These are phyloP conservation scores for Eupeodes corollae DNA, from an alignment of 1,140 invertebrate species.

Conservation along the genomic window DNA sequence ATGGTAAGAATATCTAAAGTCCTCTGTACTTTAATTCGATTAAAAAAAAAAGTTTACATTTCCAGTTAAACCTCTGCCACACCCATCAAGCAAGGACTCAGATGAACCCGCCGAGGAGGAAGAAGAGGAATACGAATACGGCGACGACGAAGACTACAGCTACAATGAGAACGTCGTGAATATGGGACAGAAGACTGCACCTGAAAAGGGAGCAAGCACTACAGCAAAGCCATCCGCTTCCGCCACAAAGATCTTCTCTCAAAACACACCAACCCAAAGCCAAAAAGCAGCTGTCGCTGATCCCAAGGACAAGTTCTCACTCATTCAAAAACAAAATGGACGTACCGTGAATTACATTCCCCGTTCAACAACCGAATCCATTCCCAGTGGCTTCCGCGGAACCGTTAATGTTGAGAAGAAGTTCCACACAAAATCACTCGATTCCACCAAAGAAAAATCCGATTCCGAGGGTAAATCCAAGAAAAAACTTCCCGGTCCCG, in stretches of 20 bases:
- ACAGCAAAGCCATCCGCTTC: not conserved
- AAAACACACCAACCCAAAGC: constrained; percentile 25
- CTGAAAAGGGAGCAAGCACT: constrained; percentile 3
- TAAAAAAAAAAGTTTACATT: too few relatives aligned
- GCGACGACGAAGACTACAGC: constrained; percentile 35
- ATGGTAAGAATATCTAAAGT: too few relatives aligned
- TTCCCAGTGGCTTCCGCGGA: constrained; percentile 33
- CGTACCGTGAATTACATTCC: constrained; percentile 18
- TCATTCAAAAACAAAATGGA: constrained; percentile 33
- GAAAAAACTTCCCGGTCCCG: constrained; percentile 26
- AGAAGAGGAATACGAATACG: constrained; percentile 42
- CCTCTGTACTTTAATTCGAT: not conserved
- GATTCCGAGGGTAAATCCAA: constrained; percentile 39
- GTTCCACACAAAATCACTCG: constrained; percentile 30
- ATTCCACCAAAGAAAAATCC: constrained; percentile 28
- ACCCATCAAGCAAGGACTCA: constrained; percentile 6
- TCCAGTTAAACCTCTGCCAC: too few relatives aligned
- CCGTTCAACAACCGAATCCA: constrained; percentile 21
- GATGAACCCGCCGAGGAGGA: constrained; percentile 37
- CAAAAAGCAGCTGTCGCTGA: constrained; percentile 33
- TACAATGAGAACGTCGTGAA: constrained; percentile 29
- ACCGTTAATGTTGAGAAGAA: constrained; percentile 35
- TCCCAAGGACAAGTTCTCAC: constrained; percentile 17
- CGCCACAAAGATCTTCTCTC: constrained; percentile 20
- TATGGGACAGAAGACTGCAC: constrained; percentile 14